Base-by-base conservation (phyloP, 1,140 invertebrate genomes). In the Zelostemma sp. region DNA sequence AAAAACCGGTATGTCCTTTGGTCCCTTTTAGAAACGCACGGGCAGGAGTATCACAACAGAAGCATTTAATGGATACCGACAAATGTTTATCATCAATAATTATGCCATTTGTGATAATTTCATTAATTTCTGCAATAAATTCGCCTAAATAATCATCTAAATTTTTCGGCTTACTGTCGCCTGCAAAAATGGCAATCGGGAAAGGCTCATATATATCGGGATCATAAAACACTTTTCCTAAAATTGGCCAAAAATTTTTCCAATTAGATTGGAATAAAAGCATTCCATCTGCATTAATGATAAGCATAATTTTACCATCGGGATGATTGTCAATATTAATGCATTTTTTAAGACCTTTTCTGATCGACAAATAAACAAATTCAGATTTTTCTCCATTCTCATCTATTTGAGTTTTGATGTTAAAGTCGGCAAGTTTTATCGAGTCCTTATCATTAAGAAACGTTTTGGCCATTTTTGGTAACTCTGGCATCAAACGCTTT, bases 101-200 rank as follows among this genome's bases (percentile, higher is more conserved):
- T 4, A 74, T 56, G 0, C 61, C 58, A 48, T 63, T 35, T 19
- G 21, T 3, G 11, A 38, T 8, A 12, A 75, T 47, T 3, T 35
- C 1, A 41, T 65, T 69, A 1, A 66, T 21, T 69, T 69, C 66
- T 18, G 15, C 2, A 14, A 75, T 28, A 46, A 75, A 72, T 35
- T 69, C 28, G 0, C 43, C 14, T 14, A 67, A 21, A 43, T 57
- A 74, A 16, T 57, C 12, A 5, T 58, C 6, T 11, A 60, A 11
- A 38, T 60, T 48, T 17, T 64, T 43, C 1, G 46, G 50, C 40
- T 72, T 72, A 12, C 61, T 46, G 11, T 58, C 8, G 1, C 69
- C 66, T 14, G 19, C 12, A 59, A 58, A 72, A 11, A 72, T 41
- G 17, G 62, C 65, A 6, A 72, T 58, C 1, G 43, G 47, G 47